Percentiles rank a stretch among this genome's conserved stretches.
phyloP scores from a whole-genome alignment of 2,797 vertebrate species.

The Harpagifer antarcticus region DNA sequence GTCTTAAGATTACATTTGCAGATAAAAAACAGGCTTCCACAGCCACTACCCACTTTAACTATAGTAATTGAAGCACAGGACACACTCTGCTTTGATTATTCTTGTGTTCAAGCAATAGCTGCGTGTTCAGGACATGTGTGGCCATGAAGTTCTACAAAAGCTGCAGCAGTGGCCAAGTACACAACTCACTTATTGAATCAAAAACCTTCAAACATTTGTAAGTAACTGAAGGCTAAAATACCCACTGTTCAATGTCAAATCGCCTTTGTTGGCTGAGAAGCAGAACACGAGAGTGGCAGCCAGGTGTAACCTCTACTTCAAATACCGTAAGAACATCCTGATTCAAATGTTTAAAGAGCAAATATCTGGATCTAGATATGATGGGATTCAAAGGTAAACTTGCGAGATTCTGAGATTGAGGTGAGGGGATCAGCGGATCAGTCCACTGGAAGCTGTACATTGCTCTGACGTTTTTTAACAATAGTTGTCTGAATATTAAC shows the following conservation, averaged over 20 bases:
- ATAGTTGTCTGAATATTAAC: no score
- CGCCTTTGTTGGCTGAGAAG: not conserved
- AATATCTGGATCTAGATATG: no score
- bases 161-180: not conserved
- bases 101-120: not conserved
- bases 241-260: not conserved
- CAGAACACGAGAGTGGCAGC: not conserved
- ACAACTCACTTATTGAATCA: not conserved
- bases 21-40: not conserved
- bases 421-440: no score
- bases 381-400: no score
- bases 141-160: not conserved
- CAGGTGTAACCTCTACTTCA: no score
- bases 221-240: no score
- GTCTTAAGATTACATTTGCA: not conserved
- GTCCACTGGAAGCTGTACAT: no score
- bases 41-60: not conserved
- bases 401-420: no score
- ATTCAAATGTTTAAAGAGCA: no score
- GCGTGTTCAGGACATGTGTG: not conserved
- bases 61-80: not conserved
- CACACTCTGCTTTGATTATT: not conserved
- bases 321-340: no score
- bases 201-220: not conserved
- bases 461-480: no score